These are phyloP conservation scores for Melolontha melolontha DNA, from an alignment of 2,888 invertebrate species.

Conservation along the genomic window DNA sequence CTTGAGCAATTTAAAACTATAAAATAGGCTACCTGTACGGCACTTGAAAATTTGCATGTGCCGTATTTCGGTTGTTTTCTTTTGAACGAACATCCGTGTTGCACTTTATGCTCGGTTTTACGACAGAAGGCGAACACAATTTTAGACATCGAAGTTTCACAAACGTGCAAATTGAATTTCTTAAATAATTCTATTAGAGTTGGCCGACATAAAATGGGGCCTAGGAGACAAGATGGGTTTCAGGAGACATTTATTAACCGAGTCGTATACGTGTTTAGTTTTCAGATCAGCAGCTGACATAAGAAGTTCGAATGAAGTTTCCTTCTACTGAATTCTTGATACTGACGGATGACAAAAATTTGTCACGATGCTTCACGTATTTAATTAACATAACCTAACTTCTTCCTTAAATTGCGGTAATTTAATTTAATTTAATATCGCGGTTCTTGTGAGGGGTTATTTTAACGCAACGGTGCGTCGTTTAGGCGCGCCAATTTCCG, in stretches of 20 bases:
- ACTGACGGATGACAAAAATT: slow-evolving; percentile 60
- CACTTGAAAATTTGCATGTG: slow-evolving; percentile 8
- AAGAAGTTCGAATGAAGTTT: slow-evolving; percentile 45
- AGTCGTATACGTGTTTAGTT: slow-evolving; percentile 47
- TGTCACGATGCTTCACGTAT: slow-evolving; percentile 61
- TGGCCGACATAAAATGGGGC: slow-evolving; percentile 46
- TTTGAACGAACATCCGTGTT: slow-evolving; percentile 30
- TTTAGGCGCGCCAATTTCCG: slow-evolving; percentile 44
- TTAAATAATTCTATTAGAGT: slow-evolving; percentile 50
- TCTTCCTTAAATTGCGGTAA: slow-evolving; percentile 56
- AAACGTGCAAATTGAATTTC: slow-evolving; percentile 47
- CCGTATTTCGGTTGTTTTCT: slow-evolving; percentile 11
- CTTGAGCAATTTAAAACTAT: too few relatives aligned
- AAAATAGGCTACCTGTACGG: not conserved
- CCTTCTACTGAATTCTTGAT: slow-evolving; percentile 51
- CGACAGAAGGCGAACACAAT: slow-evolving; percentile 35
- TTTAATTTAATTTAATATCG: slow-evolving; percentile 55
- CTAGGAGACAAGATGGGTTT: slow-evolving; percentile 47
- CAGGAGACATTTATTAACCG: slow-evolving; percentile 49
- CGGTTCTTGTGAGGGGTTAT: slow-evolving; percentile 49
- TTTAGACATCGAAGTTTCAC: slow-evolving; percentile 37
- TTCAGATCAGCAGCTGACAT: slow-evolving; percentile 43
- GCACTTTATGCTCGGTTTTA: slow-evolving; percentile 35
- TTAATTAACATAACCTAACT: slow-evolving; percentile 62
- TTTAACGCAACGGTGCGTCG: slow-evolving; percentile 46